Evolutionary conservation across 2,888 invertebrate species (phyloP).

Genomic region (Dascillus cervinus): DNA sequence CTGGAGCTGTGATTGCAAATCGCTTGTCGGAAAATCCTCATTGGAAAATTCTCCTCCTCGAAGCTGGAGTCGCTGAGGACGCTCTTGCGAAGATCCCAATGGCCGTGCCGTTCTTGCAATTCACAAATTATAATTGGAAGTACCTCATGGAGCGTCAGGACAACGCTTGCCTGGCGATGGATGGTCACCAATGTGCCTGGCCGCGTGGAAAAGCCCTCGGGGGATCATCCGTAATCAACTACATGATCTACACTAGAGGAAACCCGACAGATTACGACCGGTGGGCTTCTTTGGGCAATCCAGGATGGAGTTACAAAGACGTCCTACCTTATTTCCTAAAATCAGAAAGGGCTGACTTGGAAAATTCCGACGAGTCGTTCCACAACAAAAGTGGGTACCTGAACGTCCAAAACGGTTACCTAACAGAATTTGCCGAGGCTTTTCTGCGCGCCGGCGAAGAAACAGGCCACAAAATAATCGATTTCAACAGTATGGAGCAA

Average conservation of each 20-base stretch:
- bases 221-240: constrained; percentile 44
- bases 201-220: constrained; percentile 46
- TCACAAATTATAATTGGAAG: constrained; percentile 54
- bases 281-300: constrained; percentile 38
- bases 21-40: constrained; percentile 56
- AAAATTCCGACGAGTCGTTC: constrained; percentile 29
- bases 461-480: constrained; percentile 58
- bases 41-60: constrained; percentile 57
- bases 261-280: constrained; percentile 61
- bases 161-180: constrained; percentile 45
- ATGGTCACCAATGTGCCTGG: no score
- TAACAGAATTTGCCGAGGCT: constrained; percentile 45
- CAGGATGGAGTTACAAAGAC: constrained; percentile 46
- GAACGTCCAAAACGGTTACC: constrained; percentile 37
- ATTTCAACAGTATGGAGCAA: constrained; percentile 59
- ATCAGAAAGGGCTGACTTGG: constrained; percentile 36
- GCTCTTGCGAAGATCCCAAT: constrained; percentile 48
- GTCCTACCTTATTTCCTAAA: constrained; percentile 43
- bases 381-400: constrained; percentile 41
- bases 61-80: constrained; percentile 52
- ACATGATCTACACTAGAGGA: constrained; percentile 47
- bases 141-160: constrained; percentile 52
- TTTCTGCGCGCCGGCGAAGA: constrained; percentile 57
- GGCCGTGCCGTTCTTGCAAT: constrained; percentile 47
- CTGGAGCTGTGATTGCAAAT: constrained; percentile 63